phyloP scores from a whole-genome alignment of 2,797 vertebrate species.

The Antrozous pallidus region DNA sequence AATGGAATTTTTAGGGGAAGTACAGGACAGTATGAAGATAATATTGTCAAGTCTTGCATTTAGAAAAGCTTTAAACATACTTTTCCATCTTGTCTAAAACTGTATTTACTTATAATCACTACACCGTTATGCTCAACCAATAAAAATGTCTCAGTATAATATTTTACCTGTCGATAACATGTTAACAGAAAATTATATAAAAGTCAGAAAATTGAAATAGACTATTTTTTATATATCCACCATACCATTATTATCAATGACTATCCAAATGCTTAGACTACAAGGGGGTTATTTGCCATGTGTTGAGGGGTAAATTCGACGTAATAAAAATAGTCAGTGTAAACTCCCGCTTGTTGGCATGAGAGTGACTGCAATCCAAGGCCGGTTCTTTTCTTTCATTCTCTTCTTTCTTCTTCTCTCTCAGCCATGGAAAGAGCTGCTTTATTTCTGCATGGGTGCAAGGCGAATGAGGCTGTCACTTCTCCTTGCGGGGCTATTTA shows the following conservation, averaged over 20 bases:
- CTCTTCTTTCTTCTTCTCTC: constrained; percentile 44
- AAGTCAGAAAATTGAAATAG: not conserved
- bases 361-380: constrained; percentile 61
- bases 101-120: not conserved
- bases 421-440: constrained; percentile 72
- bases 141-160: not conserved
- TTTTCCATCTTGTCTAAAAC: not conserved
- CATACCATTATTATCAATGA: not conserved
- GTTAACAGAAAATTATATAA: not conserved
- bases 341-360: constrained; percentile 51
- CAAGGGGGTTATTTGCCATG: not conserved
- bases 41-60: not conserved
- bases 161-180: not conserved
- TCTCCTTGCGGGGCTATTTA: constrained; percentile 80
- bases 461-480: constrained; percentile 80
- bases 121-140: not conserved
- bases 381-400: constrained; percentile 67
- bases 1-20: not conserved
- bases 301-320: not conserved
- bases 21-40: not conserved
- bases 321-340: constrained; percentile 22
- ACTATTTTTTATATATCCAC: not conserved
- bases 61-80: constrained; percentile 10
- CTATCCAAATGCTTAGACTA: not conserved
- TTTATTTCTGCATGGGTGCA: constrained; percentile 82